Conservation (phyloP, 2,113 vertebrate species). For the Thunnus maccoyii region DNA sequence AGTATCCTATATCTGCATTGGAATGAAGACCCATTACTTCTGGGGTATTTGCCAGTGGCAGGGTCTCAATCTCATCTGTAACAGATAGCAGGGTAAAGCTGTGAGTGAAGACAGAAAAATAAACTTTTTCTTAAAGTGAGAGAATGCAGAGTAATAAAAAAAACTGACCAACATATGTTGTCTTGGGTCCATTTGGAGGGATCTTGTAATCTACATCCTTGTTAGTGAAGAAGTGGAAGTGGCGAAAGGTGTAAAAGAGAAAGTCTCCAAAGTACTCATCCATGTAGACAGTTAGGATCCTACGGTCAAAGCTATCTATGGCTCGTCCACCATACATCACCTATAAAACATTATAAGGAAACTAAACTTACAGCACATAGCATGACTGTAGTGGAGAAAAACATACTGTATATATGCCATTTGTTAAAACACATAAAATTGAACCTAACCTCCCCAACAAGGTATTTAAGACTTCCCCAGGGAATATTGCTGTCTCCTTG, state of each 20-base stretch:
- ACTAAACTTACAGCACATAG: background rate
- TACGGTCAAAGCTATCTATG: conserved; percentile 96
- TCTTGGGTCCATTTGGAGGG: conserved; percentile 86
- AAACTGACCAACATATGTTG: conserved; percentile 89
- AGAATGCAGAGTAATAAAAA: background rate
- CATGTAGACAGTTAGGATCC: conserved; percentile 95
- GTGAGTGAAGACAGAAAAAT: background rate
- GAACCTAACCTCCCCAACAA: conserved; percentile 93
- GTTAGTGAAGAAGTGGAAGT: conserved; percentile 91
- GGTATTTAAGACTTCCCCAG: conserved; percentile 96
- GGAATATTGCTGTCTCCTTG: conserved; percentile 90
- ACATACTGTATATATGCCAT: background rate
- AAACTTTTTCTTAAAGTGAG: background rate
- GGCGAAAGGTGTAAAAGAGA: conserved; percentile 92
- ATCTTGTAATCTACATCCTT: conserved; percentile 91
- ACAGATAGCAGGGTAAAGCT: conserved; percentile 27
- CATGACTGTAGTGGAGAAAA: background rate
- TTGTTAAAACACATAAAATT: background rate
- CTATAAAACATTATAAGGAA: conserved; percentile 72
- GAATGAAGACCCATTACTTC: conserved; percentile 94
- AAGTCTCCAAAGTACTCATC: conserved; percentile 97
- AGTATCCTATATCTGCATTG: conserved; percentile 96
- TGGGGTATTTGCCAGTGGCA: conserved; percentile 90
- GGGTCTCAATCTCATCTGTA: conserved; percentile 90
- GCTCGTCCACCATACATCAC: conserved; percentile 96